Percentiles rank a stretch among this genome's conserved stretches.
These are phyloP conservation scores for Agriopis leucophaearia DNA, from an alignment of 2,888 invertebrate genomes.

Conservation along the genomic window DNA sequence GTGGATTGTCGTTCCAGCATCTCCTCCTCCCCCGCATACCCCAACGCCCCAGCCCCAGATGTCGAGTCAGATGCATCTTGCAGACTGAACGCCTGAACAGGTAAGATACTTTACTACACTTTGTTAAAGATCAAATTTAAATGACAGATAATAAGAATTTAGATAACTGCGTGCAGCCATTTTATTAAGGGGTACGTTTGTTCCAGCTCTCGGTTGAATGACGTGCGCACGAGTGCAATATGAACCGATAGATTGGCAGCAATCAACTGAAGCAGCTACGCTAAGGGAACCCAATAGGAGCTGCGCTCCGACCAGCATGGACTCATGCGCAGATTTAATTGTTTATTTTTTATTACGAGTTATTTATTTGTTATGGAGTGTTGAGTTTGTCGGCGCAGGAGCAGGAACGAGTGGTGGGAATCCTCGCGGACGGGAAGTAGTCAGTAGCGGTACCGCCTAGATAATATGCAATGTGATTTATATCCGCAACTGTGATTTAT, in stretches of 20 bases:
- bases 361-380: conserved; percentile 71
- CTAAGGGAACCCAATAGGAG: conserved; percentile 42
- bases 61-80: conserved; percentile 77
- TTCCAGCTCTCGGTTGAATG: conserved; percentile 73
- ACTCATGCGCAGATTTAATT: conserved; percentile 71
- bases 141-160: neutral
- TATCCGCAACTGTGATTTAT: conserved; percentile 83
- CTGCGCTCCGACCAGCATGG: conserved; percentile 67
- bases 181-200: conserved; percentile 30
- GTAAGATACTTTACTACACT: conserved; percentile 47
- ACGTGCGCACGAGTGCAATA: conserved; percentile 72
- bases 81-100: conserved; percentile 75
- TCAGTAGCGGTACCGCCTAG: conserved; percentile 81
- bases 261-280: conserved; percentile 73
- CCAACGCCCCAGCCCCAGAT: conserved; percentile 83
- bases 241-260: conserved; percentile 66
- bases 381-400: conserved; percentile 66
- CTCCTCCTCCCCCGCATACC: conserved; percentile 83
- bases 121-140: conserved; percentile 8
- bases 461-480: conserved; percentile 80
- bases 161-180: neutral
- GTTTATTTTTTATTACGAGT: conserved; percentile 70
- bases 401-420: conserved; percentile 51
- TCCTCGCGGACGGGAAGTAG: conserved; percentile 60
- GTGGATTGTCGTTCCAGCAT: conserved; percentile 59